Base-by-base conservation (phyloP, 2,888 invertebrate genomes). In the Ptilodon capucinus region DNA sequence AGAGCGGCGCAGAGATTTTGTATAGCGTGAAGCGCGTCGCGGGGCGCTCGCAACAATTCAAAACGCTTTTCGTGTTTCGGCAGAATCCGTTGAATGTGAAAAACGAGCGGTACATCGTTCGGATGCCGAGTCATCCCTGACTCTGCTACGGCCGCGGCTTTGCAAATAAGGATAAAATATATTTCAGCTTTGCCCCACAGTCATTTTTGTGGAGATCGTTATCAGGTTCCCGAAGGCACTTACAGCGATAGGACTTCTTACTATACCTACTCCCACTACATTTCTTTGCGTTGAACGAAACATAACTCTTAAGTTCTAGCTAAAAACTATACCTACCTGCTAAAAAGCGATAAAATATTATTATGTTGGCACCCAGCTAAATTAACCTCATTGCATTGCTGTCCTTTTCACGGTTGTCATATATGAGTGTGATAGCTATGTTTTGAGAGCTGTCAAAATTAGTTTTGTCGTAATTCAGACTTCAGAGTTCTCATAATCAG, bases 101-200 rank as follows among this genome's bases (percentile, higher is more conserved):
- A 70, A 68, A 71, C 55, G 64, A 65, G 58, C 57, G 53, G 56
- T 50, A 53, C 66, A 58, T 60, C 60, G 54, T 56, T 53, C 30
- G 42, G 54, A 57, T 65, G 68, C 58, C 50, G 42, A 59, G 68
- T 76, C 74, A 73, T 64, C 50, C 51, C 42, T 25, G 28, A 18
- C 42, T 35, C 49, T 48, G 49, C 40, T 47, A 42, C 39, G 40
- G 44, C 48, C 51, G 52, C 43, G 57, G 54, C 50, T 71, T 65
- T 61, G 57, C 63, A 67, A 67, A 73, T 62, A 70, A 64, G 54
- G 66, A 71, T 64, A 54, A 72, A 67, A 70, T 69, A 63, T 71
- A 62, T 72, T 64, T 69, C 49, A 47, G 54, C 60, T 67, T 57
- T 58, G 51, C 44, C 42, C n/a, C 19, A 21, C 35, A 25, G 36